phyloP scores from a whole-genome alignment of 1,140 invertebrate genomes.

The Drosophila obscura region DNA sequence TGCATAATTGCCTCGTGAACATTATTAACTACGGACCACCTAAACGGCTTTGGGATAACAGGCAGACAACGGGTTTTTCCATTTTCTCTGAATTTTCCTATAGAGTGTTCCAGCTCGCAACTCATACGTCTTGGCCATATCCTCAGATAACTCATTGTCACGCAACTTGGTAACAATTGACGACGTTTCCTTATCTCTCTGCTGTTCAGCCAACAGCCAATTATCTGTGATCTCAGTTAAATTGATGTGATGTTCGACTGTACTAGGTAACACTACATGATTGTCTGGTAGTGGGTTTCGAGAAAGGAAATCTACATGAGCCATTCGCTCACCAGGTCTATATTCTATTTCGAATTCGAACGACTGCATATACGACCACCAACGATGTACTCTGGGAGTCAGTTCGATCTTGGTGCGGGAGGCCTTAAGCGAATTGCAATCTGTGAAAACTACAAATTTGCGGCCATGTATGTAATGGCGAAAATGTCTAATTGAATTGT shows the following conservation, averaged over 20 bases:
- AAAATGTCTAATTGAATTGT: conserved; percentile 25
- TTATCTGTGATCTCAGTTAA: too few species aligned
- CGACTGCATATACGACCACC: conserved; percentile 26
- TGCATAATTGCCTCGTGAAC: conserved; percentile 20
- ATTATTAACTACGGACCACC: conserved; percentile 15
- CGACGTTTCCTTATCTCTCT: too few species aligned
- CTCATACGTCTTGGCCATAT: too few species aligned
- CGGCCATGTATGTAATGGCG: conserved; percentile 31
- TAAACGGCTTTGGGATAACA: conserved; percentile 9
- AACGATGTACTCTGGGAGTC: conserved; percentile 26
- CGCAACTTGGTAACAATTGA: too few species aligned
- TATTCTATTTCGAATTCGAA: conserved; percentile 30
- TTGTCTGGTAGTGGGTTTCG: conserved; percentile 2
- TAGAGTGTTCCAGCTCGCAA: too few species aligned
- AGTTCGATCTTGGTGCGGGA: conserved; percentile 20
- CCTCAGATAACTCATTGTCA: too few species aligned
- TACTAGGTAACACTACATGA: too few species aligned
- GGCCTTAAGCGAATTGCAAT: conserved; percentile 14
- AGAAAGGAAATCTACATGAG: conserved; percentile 17
- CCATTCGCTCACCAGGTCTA: conserved; percentile 23
- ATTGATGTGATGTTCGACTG: too few species aligned
- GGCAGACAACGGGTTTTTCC: conserved; percentile 5
- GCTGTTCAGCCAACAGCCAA: too few species aligned
- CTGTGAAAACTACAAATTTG: conserved; percentile 20
- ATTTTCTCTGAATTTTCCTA: conserved; percentile 5